Evolutionary conservation across 2,797 vertebrate species (phyloP), one percentile per base, ranked within the genome.

Genomic region (Leptodactylus fallax): DNA sequence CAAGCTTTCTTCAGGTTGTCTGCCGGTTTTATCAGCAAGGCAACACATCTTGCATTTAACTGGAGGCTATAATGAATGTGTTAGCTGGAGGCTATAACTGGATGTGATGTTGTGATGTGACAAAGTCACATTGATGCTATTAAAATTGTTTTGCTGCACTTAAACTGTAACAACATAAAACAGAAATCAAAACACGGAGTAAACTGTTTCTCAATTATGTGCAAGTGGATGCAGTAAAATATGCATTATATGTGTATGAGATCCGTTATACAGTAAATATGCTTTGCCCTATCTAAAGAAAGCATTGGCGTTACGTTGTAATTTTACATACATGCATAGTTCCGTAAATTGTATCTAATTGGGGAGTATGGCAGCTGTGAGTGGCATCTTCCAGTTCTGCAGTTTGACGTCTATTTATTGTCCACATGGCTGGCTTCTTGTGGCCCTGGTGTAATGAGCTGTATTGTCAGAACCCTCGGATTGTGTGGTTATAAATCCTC

Each of bases 361-460:
- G 36, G 45, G 25, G 23, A 53, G 45, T 23, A 16, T 27, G 76
- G 51, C 56, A 58, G n/a, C n/a, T 47, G 72, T 85, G 8, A 45
- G 16, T 76, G 71, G 71, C 69, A 60, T 61, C 45, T 85, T 76
- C 36, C 17, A 60, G 19, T 11, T n/a, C 21, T n/a, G 23, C 14
- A 47, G 60, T 65, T 53, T 78, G 58, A 65, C 45, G 74, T 63
- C 45, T 65, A n/a, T 65, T 51, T 85, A 63, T 78, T 78, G 83
- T 78, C 19, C 74, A 65, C 60, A 65, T 65, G 83, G 74, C 56
- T 21, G 74, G 5, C 49, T 85, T 27, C 56, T 36, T 9, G 6
- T 27, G 21, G 11, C 61, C 23, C 11, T 13, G 27, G 58, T 51
- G 23, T 77, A 85, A 85, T 78, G 60, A 85, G 72, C 45, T 60